Evolutionary conservation across 2,888 invertebrate species (phyloP).

Genomic region (Drosophila limbata): DNA sequence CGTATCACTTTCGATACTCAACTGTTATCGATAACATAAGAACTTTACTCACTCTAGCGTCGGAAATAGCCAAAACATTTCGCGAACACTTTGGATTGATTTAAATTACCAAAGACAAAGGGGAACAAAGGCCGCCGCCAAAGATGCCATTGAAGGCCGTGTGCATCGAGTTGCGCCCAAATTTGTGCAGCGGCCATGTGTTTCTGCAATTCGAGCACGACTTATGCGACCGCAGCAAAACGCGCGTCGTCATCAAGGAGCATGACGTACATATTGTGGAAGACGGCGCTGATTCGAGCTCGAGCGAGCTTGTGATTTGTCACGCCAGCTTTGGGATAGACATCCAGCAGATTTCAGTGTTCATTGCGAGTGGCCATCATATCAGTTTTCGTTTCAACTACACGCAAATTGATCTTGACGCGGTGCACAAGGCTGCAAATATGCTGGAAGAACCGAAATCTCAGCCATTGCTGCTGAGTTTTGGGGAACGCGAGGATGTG

Average conservation of each 20-base stretch:
- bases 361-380: slow-evolving; percentile 68
- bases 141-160: slow-evolving; percentile 76
- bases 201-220: slow-evolving; percentile 75
- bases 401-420: slow-evolving; percentile 51
- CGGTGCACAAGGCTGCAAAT: slow-evolving; percentile 25
- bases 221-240: slow-evolving; percentile 48
- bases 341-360: slow-evolving; percentile 68
- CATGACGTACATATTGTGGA: slow-evolving; percentile 66
- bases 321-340: slow-evolving; percentile 71
- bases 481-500: slow-evolving; percentile 35
- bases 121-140: neutral
- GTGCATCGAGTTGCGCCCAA: slow-evolving; percentile 82
- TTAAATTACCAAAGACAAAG: slow-evolving; percentile 5
- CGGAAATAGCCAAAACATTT: slow-evolving; percentile 26
- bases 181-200: slow-evolving; percentile 80
- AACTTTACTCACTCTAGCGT: slow-evolving; percentile 3
- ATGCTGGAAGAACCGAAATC: slow-evolving; percentile 8
- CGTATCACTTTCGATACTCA: neutral
- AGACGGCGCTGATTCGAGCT: slow-evolving; percentile 25
- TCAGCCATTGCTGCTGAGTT: slow-evolving; percentile 49
- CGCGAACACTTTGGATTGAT: slow-evolving; percentile 6
- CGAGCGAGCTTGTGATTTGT: slow-evolving; percentile 52
- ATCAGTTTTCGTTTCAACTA: slow-evolving; percentile 81
- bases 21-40: neutral
- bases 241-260: slow-evolving; percentile 51